Base-by-base conservation (phyloP, 2,113 vertebrate species). In the Tragelaphus imberbis region DNA sequence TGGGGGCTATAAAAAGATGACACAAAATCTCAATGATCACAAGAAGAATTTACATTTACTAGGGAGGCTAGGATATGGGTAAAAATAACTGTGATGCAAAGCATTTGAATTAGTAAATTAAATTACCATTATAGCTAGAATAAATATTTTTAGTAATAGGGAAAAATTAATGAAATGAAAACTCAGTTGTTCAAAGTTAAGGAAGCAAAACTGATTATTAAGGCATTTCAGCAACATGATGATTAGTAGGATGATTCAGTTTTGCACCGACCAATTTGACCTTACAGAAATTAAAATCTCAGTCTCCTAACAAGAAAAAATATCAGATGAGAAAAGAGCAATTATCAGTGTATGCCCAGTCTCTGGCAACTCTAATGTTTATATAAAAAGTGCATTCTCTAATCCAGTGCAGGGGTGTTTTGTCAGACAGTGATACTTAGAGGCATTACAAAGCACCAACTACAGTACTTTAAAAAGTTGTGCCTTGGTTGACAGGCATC, bases 71-170 rank as follows among this genome's bases (percentile, higher is more conserved):
- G 47, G 40, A 63, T 93, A 44, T 10, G 2, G 71, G 16, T 71
- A 91, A 89, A 94, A 97, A 84, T 86, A 89, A 80, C 89, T 84
- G 17, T 88, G 51, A 59, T 91, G 51, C 4, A 82, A 96, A 97
- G 28, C n/a, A 84, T 95, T 89, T 88, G 96, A 96, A 58, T 33
- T 89, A 30, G 16, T 59, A 97, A 97, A 96, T 97, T 95, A 91
- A 75, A 96, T 95, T 97, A 95, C 7, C 8, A 71, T 94, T 92
- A 94, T 55, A 96, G 23, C 2, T 36, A 93, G 68, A 93, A 93
- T 81, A 96, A 97, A 97, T 94, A 93, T 91, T 84, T 97, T 97
- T 93, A 96, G 68, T 80, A 94, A 97, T 94, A 97, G 47, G 14
- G 56, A 27, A 93, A 81, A 79, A 59, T 92, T 97, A 97, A 93